Base-by-base conservation (phyloP, 2,113 vertebrate genomes). In the Eulemur rufifrons region DNA sequence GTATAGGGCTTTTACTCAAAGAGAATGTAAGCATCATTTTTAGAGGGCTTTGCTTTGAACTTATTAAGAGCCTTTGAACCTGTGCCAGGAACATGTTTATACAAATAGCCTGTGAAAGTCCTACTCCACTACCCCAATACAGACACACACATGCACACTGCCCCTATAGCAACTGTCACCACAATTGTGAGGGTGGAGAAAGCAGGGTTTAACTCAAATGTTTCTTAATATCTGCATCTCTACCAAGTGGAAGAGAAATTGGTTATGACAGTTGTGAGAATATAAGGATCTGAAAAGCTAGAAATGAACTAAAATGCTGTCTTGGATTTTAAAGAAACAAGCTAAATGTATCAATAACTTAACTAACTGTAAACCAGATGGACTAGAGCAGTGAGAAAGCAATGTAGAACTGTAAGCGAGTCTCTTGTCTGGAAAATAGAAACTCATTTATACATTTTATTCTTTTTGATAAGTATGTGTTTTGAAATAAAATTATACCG, bases 51-150 rank as follows among this genome's bases (percentile, higher is more conserved):
- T 25, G 0, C 1, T 93, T 82, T 83, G 39, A 73, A 89, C 1
- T 73, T 61, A 10, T 39, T 23, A 73, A 87, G 39, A 68, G 25
- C 63, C 5, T 88, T 25, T 78, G 17, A 95, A 42, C 11, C 0
- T 11, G 0, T 54, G 8, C 23, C 23, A 63, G 52, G 50, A 37
- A 45, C 5, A 23, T 85, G 32, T 73, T 71, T 74, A 37, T 11
- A 63, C 20, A 47, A 39, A 68, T 4, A 17, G 0, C 1, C 25
- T 81, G 8, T 10, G 14, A 68, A 54, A 15, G 1, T 52, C 34
- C 15, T 6, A 20, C 12, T 27, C 39, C 14, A 8, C 3, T 1
- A 17, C 1, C 0, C 15, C 25, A 12, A 7, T 29, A 39, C 12
- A 42, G 32, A 27, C 8, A 61, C 39, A n/a, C 12, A 42, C n/a